Percentiles rank a stretch among this genome's conserved stretches.
These are phyloP conservation scores for Leptonema lineaticorne DNA, from an alignment of 1,140 invertebrate species.

Conservation along the genomic window DNA sequence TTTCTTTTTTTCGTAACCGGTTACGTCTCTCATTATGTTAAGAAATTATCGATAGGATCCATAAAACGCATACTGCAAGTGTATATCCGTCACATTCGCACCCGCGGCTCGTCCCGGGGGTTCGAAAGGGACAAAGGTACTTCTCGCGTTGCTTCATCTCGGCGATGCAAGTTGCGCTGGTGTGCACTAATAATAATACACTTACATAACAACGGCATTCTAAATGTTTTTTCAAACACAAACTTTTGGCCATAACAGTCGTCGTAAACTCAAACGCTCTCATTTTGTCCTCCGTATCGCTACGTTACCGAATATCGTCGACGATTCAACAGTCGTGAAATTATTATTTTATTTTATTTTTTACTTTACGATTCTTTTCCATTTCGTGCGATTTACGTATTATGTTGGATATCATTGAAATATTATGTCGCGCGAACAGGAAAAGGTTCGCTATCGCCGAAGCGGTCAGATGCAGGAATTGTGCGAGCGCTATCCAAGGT, in stretches of 20 bases:
- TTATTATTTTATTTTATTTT: not conserved
- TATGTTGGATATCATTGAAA: not conserved
- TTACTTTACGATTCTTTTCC: not conserved
- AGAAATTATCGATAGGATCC: not conserved
- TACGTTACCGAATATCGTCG: too few relatives aligned
- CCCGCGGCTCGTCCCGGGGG: not conserved
- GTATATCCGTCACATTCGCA: not conserved
- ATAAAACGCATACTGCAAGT: not conserved
- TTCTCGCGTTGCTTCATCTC: not conserved
- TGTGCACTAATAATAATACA: slow-evolving; percentile 21
- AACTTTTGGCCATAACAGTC: slow-evolving; percentile 9
- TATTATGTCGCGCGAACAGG: not conserved
- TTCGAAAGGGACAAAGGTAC: not conserved
- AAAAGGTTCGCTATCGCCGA: not conserved
- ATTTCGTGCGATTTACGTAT: not conserved
- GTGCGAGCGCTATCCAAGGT: slow-evolving; percentile 25
- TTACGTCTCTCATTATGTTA: slow-evolving; percentile 17
- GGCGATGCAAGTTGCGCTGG: slow-evolving; percentile 9
- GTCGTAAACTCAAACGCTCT: too few relatives aligned
- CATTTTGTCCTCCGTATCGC: too few relatives aligned
- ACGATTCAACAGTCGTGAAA: not conserved
- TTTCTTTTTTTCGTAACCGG: too few relatives aligned
- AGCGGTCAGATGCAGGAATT: slow-evolving; percentile 14
- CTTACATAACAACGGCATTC: slow-evolving; percentile 25
- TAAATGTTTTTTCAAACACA: slow-evolving; percentile 19